Evolutionary conservation across 2,113 vertebrate genomes (phyloP), one percentile per base, ranked within the genome.

Genomic region (Daboia siamensis): DNA sequence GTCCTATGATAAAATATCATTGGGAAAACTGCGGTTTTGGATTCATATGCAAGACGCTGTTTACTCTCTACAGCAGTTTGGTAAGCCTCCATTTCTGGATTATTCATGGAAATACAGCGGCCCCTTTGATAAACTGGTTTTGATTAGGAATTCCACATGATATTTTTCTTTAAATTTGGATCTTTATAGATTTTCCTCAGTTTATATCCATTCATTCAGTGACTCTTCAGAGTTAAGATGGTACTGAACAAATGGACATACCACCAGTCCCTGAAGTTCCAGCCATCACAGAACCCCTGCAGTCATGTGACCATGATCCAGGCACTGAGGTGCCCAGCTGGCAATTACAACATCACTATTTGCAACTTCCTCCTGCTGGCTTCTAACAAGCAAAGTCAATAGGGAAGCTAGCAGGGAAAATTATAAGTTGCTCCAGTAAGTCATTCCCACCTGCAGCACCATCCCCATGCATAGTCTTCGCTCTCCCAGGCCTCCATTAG

Each of bases 31-130:
- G 10, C 95, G 99, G 48, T 99, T 99, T 97, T 99, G 99, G 99
- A 99, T 99, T 95, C 99, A 99, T 96, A 99, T 99, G 99, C 99
- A 99, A 97, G 99, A 99, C 1, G 99, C 99, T 0, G 98, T 99
- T 44, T 98, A 98, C 93, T 99, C 99, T 5, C 97, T 99, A 80
- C 99, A 99, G 95, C 99, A 99, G 92, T 99, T 99, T 23, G 99
- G 99, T 99, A 97, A 21, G 98, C 0, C 51, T 39, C 51, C 15
- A 1, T 54, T 86, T 59, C 74, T 33, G 21, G 21, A 29, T 59
- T 85, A 20, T 51, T 80, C 33, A 44, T 24, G 29, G 44, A 17
- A 46, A 11, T 56, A 2, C 48, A 74, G 3, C 23, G 26, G 21
- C 55, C 21, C 8, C 2, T 21, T 90, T 54, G n/a, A 24, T 52